A percentile compares a stretch with the other conserved stretches of the same genome.
Conservation (phyloP, 2,888 invertebrate genomes). For the Teleogryllus oceanicus region DNA sequence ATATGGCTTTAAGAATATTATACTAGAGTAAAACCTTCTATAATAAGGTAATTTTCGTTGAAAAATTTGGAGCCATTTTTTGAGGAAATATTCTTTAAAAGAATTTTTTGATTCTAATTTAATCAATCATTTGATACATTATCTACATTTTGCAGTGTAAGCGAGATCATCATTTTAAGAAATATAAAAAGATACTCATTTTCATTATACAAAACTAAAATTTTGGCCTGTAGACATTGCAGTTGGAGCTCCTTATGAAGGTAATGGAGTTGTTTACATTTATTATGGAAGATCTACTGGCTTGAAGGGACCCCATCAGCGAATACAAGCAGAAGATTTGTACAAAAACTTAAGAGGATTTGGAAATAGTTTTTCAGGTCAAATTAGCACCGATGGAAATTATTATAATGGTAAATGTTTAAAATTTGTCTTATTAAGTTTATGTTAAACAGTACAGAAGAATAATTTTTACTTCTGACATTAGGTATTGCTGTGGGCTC, state of each 20-base stretch:
- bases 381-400: conserved; percentile 49
- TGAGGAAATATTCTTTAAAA: too few relatives aligned
- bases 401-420: conserved; percentile 43
- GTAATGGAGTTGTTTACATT: conserved; percentile 43
- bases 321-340: conserved; percentile 44
- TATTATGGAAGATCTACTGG: conserved; percentile 44
- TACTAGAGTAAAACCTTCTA: too few relatives aligned
- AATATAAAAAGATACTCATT: too few relatives aligned
- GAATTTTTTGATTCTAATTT: too few relatives aligned
- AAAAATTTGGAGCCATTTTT: too few relatives aligned
- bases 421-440: too few relatives aligned
- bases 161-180: too few relatives aligned
- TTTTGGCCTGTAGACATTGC: conserved; percentile 42
- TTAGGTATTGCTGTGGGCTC: conserved; percentile 1
- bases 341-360: conserved; percentile 45
- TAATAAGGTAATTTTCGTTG: too few relatives aligned
- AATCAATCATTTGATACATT: too few relatives aligned
- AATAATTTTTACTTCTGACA: background rate
- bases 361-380: conserved; percentile 48
- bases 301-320: conserved; percentile 43
- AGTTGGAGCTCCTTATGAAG: conserved; percentile 45
- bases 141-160: too few relatives aligned
- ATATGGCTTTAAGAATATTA: too few relatives aligned
- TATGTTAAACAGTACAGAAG: too few relatives aligned
- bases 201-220: background rate